Evolutionary conservation across 2,797 vertebrate genomes (phyloP).

Genomic region (Pelodytes ibericus): DNA sequence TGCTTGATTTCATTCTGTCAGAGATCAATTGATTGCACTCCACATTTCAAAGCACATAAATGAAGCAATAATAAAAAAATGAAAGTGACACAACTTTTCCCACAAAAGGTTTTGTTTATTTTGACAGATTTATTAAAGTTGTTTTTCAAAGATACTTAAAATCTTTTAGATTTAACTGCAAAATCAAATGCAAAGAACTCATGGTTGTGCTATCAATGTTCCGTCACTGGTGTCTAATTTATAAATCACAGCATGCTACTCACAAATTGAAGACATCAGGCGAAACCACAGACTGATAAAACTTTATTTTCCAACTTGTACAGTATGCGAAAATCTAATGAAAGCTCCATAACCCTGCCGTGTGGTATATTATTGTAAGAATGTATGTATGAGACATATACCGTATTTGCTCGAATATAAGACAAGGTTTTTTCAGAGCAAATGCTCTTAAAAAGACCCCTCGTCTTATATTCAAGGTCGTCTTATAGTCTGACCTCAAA

Average conservation of each 20-base stretch:
- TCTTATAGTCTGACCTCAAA: too few species aligned
- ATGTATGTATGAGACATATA: too few species aligned
- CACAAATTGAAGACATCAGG: constrained; percentile 36
- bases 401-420: too few species aligned
- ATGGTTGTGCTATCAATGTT: constrained; percentile 31
- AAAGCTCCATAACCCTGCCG: background rate
- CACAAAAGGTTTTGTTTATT: constrained; percentile 43
- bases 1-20: constrained; percentile 42
- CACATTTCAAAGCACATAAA: constrained; percentile 24
- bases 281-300: constrained; percentile 14
- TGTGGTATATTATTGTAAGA: background rate
- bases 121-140: constrained; percentile 53
- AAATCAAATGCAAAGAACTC: constrained; percentile 45
- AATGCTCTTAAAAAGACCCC: too few species aligned
- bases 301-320: background rate
- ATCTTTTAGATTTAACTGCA: constrained; percentile 42
- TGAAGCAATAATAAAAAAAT: constrained; percentile 31
- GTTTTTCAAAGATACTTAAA: constrained; percentile 32
- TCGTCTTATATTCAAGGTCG: too few species aligned
- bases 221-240: constrained; percentile 27
- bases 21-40: constrained; percentile 41
- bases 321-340: constrained; percentile 17
- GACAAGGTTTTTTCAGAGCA: too few species aligned
- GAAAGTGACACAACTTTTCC: constrained; percentile 18
- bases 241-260: constrained; percentile 44